These are phyloP conservation scores for Cairina moschata DNA, from an alignment of 2,113 vertebrate species.

Conservation along the genomic window DNA sequence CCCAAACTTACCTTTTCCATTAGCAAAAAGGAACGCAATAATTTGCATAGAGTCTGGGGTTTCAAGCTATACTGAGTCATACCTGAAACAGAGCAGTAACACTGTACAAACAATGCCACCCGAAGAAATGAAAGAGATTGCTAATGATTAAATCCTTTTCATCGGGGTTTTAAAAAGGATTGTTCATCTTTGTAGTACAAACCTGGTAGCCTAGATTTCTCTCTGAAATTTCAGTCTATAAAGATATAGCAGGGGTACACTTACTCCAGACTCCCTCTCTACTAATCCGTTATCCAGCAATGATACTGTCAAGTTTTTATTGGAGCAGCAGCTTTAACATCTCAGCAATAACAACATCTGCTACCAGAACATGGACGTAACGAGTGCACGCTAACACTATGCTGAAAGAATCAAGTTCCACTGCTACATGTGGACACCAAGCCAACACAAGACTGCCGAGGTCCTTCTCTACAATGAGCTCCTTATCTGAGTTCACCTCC, in stretches of 20 bases:
- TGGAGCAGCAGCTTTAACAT: neutral
- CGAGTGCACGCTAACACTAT: accelerated
- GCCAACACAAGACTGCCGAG: neutral
- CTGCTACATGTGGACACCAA: neutral
- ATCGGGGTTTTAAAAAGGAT: neutral
- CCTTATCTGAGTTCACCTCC: neutral
- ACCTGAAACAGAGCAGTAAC: neutral
- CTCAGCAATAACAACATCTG: neutral
- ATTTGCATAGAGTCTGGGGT: neutral
- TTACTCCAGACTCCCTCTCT: neutral
- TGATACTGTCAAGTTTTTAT: neutral
- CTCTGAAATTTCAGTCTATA: neutral
- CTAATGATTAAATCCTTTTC: neutral
- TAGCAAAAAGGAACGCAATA: neutral
- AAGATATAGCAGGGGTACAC: neutral
- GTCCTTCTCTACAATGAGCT: neutral
- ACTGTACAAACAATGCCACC: neutral
- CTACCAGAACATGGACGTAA: neutral
- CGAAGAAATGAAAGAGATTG: neutral
- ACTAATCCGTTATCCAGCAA: neutral
- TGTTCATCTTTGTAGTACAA: neutral
- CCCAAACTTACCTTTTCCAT: neutral
- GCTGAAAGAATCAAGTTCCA: neutral
- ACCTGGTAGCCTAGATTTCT: neutral
- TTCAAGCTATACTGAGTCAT: neutral